Evolutionary conservation across 2,888 invertebrate genomes (phyloP).

Genomic region (Drosophila phalerata): DNA sequence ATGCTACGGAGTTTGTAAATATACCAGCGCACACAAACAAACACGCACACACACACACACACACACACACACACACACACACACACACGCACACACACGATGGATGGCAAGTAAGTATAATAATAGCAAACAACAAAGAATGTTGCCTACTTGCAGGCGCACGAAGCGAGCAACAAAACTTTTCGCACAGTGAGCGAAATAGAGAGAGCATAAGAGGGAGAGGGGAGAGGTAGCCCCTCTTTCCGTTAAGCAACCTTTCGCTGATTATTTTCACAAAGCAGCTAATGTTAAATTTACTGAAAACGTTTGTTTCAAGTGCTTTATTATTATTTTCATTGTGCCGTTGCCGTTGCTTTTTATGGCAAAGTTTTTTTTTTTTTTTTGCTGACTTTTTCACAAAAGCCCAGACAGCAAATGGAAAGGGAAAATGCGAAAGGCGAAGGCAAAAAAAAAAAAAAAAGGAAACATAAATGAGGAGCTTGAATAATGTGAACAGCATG

Average conservation of each 20-base stretch:
- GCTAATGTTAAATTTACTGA: constrained; percentile 82
- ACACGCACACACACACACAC: constrained; percentile 7
- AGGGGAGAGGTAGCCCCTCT: background rate
- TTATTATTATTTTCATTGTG: constrained; percentile 74
- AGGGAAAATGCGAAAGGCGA: background rate
- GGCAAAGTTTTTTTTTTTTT: constrained; percentile 34
- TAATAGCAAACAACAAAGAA: constrained; percentile 70
- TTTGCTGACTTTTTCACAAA: constrained; percentile 35
- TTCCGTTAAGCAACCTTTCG: constrained; percentile 44
- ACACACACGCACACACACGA: constrained; percentile 18
- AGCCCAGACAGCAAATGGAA: constrained; percentile 52
- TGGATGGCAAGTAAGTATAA: constrained; percentile 59
- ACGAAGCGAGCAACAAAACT: constrained; percentile 61
- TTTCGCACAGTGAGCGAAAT: constrained; percentile 19
- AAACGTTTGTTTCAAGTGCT: constrained; percentile 82
- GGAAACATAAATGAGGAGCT: constrained; percentile 7
- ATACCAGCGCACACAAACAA: constrained; percentile 44
- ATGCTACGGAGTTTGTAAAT: constrained; percentile 72
- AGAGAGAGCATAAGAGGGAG: background rate
- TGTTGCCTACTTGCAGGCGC: constrained; percentile 75
- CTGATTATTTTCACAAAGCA: constrained; percentile 76
- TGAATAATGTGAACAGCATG: constrained; percentile 33
- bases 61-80: constrained; percentile 22
- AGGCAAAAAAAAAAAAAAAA: background rate
- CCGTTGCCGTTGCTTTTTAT: constrained; percentile 63